phyloP scores from a whole-genome alignment of 1,140 invertebrate species.

The Trichogramma pretiosum region DNA sequence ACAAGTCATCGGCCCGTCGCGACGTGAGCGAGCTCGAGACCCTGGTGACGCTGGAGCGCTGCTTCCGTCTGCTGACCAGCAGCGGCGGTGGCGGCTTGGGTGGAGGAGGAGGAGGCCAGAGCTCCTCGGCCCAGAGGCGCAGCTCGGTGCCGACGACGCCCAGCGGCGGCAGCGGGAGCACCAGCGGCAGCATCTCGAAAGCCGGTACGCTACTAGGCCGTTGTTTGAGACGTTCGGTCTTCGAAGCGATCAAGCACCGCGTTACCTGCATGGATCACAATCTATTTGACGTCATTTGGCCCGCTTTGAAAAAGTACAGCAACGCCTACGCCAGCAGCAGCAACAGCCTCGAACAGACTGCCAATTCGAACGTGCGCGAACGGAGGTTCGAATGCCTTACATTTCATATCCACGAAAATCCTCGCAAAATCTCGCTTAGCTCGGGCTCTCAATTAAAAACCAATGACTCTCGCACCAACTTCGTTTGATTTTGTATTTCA shows the following conservation, averaged over 20 bases:
- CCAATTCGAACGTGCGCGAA: conserved; percentile 17
- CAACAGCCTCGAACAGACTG: conserved; percentile 19
- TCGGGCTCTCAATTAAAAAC: too few relatives aligned
- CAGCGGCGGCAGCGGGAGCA: conserved; percentile 27
- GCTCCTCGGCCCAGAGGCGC: conserved; percentile 41
- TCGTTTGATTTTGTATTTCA: too few relatives aligned
- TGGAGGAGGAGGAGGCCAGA: conserved; percentile 35
- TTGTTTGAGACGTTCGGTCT: conserved; percentile 57
- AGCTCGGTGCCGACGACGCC: conserved; percentile 43
- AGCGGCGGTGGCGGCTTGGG: conserved; percentile 20
- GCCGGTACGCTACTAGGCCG: conserved; percentile 51
- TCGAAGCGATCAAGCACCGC: conserved; percentile 59
- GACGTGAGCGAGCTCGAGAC: conserved; percentile 58
- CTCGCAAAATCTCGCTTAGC: background rate
- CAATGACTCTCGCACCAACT: too few relatives aligned
- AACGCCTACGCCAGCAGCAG: conserved; percentile 41
- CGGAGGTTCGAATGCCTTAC: conserved; percentile 9
- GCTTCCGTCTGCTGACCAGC: conserved; percentile 57
- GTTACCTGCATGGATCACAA: conserved; percentile 68
- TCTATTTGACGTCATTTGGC: conserved; percentile 73
- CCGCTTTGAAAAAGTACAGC: conserved; percentile 62
- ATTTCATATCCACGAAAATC: too few relatives aligned
- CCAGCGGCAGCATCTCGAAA: conserved; percentile 42
- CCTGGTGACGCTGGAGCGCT: conserved; percentile 60
- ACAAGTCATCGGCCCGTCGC: conserved; percentile 60